These are phyloP conservation scores for Leptoclinus maculatus DNA, from an alignment of 2,797 vertebrate species.

Conservation along the genomic window DNA sequence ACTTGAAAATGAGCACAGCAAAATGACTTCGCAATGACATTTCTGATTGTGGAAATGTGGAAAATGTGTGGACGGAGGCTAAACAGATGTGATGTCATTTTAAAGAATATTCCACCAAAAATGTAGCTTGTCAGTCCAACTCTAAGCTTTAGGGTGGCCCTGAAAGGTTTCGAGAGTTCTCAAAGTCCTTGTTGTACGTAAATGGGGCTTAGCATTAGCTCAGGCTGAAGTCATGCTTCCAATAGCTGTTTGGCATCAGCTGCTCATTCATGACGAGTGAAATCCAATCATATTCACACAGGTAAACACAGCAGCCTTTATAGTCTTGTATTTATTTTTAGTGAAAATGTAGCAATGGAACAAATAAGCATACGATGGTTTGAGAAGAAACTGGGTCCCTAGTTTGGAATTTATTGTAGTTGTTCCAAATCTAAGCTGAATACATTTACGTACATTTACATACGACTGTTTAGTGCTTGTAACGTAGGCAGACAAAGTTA, in stretches of 20 bases:
- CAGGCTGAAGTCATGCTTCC: not conserved
- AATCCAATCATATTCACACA: not conserved
- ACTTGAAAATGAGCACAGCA: conserved; percentile 4
- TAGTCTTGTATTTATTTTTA: not conserved
- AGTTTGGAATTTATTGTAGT: not conserved
- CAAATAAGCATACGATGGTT: not conserved
- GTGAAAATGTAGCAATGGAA: not conserved
- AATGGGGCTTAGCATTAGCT: not conserved
- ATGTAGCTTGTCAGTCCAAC: not conserved
- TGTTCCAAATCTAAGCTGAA: not conserved
- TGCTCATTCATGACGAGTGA: not conserved
- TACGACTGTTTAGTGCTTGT: not conserved
- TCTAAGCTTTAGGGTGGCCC: not conserved
- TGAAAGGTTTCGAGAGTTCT: not conserved
- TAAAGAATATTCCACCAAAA: conserved; percentile 1
- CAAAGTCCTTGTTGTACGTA: not conserved
- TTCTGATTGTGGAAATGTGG: conserved; percentile 9
- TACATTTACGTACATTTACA: too few relatives aligned
- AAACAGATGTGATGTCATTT: conserved; percentile 25
- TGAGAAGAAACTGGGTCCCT: not conserved
- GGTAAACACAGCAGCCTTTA: not conserved
- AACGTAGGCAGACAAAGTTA: too few relatives aligned
- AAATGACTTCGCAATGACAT: conserved; percentile 2
- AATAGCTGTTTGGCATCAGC: not conserved
- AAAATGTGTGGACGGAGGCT: conserved; percentile 17